phyloP scores from a whole-genome alignment of 2,888 invertebrate genomes.

The Chironomus riparius region DNA sequence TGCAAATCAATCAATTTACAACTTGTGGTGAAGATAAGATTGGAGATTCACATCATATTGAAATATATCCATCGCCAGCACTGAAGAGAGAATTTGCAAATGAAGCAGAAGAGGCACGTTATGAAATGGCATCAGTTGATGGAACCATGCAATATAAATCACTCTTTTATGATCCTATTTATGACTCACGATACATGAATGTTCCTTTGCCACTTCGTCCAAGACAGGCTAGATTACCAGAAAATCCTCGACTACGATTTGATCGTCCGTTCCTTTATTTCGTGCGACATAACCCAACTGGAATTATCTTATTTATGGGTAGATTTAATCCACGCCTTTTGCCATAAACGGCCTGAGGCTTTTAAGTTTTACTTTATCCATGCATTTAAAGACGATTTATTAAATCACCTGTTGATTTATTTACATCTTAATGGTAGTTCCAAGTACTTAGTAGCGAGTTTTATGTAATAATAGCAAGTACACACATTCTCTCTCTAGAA shows the following conservation, averaged over 20 bases:
- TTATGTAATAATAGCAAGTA: neutral
- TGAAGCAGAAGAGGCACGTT: constrained; percentile 36
- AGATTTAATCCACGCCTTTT: constrained; percentile 76
- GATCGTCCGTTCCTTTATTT: constrained; percentile 84
- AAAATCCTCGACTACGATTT: constrained; percentile 65
- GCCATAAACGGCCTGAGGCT: constrained; percentile 46
- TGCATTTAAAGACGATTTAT: neutral
- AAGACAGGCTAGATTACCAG: constrained; percentile 60
- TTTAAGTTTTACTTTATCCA: neutral
- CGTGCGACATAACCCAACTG: constrained; percentile 85
- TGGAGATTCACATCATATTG: constrained; percentile 67
- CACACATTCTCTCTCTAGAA: neutral
- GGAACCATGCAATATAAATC: constrained; percentile 3
- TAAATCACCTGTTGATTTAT: neutral
- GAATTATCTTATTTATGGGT: constrained; percentile 79
- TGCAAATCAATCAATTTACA: constrained; percentile 74
- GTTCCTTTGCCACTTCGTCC: constrained; percentile 61
- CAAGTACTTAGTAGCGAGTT: neutral
- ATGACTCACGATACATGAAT: constrained; percentile 46
- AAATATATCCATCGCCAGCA: constrained; percentile 68
- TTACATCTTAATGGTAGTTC: neutral
- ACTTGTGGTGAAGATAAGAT: constrained; percentile 69
- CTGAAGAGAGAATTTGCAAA: constrained; percentile 41
- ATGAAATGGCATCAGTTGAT: constrained; percentile 29
- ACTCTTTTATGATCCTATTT: constrained; percentile 54